Conservation (phyloP, 2,797 vertebrate genomes). For the Typhlichthys subterraneus region DNA sequence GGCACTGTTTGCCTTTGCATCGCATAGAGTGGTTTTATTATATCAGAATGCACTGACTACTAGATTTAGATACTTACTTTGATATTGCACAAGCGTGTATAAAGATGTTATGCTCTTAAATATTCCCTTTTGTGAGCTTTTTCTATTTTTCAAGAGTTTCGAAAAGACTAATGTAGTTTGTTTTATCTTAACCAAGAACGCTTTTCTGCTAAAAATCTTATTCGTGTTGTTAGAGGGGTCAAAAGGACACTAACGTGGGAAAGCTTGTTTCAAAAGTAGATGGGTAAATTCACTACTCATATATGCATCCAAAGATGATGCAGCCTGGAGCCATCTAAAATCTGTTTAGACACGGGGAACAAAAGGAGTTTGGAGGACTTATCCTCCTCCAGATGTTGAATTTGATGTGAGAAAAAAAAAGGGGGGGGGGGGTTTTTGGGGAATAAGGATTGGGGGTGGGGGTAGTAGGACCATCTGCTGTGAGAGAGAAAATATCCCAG, state of each 20-base stretch:
- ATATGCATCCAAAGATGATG: constrained; percentile 43
- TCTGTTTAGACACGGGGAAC: constrained; percentile 50
- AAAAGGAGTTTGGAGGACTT: constrained; percentile 51
- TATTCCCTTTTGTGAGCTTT: constrained; percentile 10
- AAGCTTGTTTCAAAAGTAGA: constrained; percentile 12
- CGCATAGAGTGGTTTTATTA: constrained; percentile 49
- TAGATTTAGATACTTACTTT: constrained; percentile 36
- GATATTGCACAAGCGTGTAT: constrained; percentile 35
- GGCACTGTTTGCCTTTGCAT: constrained; percentile 19
- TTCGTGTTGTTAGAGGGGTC: too few relatives aligned
- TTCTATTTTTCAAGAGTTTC: constrained; percentile 20
- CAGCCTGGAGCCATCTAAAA: constrained; percentile 24
- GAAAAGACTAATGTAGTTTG: constrained; percentile 25
- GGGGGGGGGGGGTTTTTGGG: constrained; percentile 41
- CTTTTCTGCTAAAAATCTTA: too few relatives aligned
- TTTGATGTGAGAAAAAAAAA: constrained; percentile 69
- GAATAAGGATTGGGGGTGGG: not conserved
- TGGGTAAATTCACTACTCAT: constrained; percentile 22
- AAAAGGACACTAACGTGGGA: not conserved
- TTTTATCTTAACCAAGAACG: constrained; percentile 38
- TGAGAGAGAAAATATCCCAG: constrained; percentile 30
- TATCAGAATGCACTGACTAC: constrained; percentile 28
- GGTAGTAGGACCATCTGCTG: constrained; percentile 30
- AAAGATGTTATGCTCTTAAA: constrained; percentile 34
- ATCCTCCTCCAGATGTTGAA: constrained; percentile 64